Evolutionary conservation across 92 coral and sea anemone genomes (phyloP), one percentile per base, ranked within the genome.

Genomic region (Parazoanthus atlanticus): DNA sequence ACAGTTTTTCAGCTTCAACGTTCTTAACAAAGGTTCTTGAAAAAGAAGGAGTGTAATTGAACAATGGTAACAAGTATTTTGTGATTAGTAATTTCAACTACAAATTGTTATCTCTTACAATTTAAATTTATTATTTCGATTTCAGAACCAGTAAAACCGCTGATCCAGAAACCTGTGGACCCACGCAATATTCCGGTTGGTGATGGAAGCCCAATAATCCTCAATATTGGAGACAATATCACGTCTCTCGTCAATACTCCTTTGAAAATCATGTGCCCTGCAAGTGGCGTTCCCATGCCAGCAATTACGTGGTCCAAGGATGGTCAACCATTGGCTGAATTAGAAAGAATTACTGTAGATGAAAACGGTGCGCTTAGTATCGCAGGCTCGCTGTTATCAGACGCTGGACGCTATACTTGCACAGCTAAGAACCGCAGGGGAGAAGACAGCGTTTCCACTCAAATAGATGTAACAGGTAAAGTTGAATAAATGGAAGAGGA

Each of bases 131-230:
- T 4, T 49, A 6, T 82, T 38, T 67, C 19, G 26, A 23, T 82
- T 82, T 28, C 76, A 83, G 86, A 41, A 41, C 86, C 86, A 12
- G 61, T 66, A 47, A 83, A 41, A 69, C 86, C 86, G 30, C 28
- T 29, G 58, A 83, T 83, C 75, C n/a, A 38, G 61, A 83, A 38
- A 41, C 56, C 40, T 40, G 86, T 69, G 2, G 17, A 83, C 4
- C 86, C 86, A 30, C 47, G 36, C 25, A 38, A 43, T 13, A 67
- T 83, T 66, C 77, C 78, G 9, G 86, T 67, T 10, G 64, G 78
- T 26, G 77, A 83, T 30, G 86, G 64, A 28, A 67, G 36, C 25
- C 86, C 86, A 25, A 61, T 36, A 6, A 6, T 17, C 36, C 65
- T 83, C 49, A 41, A 32, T 9, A 36, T 83, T 83, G 77, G 77